Evolutionary conservation across 2,888 invertebrate species (phyloP), one percentile per base, ranked within the genome.

Genomic region (Aplocera efformata): DNA sequence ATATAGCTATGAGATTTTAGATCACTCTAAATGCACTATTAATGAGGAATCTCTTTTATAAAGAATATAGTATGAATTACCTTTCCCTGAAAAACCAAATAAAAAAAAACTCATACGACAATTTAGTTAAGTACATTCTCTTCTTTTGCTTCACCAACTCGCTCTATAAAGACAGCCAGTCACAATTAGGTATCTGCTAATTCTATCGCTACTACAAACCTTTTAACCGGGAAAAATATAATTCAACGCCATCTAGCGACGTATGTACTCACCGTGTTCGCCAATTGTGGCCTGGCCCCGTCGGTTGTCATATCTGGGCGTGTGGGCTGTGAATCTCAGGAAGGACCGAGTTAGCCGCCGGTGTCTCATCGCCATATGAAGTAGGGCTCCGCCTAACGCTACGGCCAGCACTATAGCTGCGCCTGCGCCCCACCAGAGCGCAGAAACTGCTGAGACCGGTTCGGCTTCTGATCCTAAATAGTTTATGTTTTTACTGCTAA

Each of bases 271-370:
- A 91, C 94, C 94, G 48, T 93, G 89, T 47, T 92, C 92, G 56
- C 92, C 92, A 54, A 97, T 94, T 35, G 95, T 95, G 26, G 97
- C 96, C 58, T 96, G 94, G 31, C 95, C 96, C 32, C 96, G 93
- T 53, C 96, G 90, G 35, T 94, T 93, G 83, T 96, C 95, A 76
- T 97, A 97, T 1, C 83, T 69, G 66, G 82, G 79, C 59, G 81
- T 80, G 66, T 72, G 75, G 58, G 75, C 67, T 0, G 72, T 69
- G 78, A 95, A 96, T 35, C 94, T 90, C 36, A 93, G 91, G 81
- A 96, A 96, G 60, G 93, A 94, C 53, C 92, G 91, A 66, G 94
- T 92, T 23, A 95, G 88, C 30, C 94, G 90, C 29, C 93, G 89
- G 73, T 95, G 94, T 17, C 94, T 89, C 32, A 94, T 67, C 39